Conservation (phyloP, 1,140 invertebrate species). For the Camponotus pennsylvanicus region DNA sequence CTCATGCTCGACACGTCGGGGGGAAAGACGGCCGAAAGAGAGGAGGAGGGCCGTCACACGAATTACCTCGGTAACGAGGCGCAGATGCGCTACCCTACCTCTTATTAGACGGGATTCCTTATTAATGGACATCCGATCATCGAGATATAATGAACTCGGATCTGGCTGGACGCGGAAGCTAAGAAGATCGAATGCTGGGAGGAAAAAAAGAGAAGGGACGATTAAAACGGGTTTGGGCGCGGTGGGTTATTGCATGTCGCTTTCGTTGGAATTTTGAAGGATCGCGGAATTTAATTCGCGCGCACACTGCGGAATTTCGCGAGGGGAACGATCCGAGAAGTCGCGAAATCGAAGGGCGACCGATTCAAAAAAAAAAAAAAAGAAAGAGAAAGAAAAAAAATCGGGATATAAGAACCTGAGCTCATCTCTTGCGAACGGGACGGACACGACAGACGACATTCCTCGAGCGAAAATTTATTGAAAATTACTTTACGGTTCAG, state of each 20-base stretch:
- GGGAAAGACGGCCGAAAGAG: not conserved
- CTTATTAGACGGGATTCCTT: slow-evolving; percentile 56
- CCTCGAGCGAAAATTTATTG: slow-evolving; percentile 56
- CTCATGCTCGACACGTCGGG: slow-evolving; percentile 35
- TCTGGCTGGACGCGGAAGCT: slow-evolving; percentile 20
- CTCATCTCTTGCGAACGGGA: slow-evolving; percentile 40
- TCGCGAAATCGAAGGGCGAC: slow-evolving; percentile 39
- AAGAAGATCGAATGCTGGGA: not conserved
- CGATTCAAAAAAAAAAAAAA: not conserved
- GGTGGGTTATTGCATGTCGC: slow-evolving; percentile 31
- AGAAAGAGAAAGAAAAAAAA: not conserved
- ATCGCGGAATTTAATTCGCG: slow-evolving; percentile 59
- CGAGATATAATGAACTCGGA: slow-evolving; percentile 54
- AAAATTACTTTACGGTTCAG: slow-evolving; percentile 53
- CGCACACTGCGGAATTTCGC: slow-evolving; percentile 45
- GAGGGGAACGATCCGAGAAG: slow-evolving; percentile 41
- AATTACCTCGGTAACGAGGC: slow-evolving; percentile 54
- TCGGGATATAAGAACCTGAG: slow-evolving; percentile 45
- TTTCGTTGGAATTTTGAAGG: slow-evolving; percentile 60
- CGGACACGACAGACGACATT: slow-evolving; percentile 45
- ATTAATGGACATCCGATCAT: slow-evolving; percentile 42
- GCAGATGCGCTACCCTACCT: slow-evolving; percentile 52
- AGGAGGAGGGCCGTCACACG: slow-evolving; percentile 19
- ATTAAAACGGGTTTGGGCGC: slow-evolving; percentile 12
- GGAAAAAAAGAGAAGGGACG: not conserved